Percentiles rank a stretch among this genome's conserved stretches.
Conservation (phyloP, 1,140 invertebrate species). For the Lordiphosa collinella region DNA sequence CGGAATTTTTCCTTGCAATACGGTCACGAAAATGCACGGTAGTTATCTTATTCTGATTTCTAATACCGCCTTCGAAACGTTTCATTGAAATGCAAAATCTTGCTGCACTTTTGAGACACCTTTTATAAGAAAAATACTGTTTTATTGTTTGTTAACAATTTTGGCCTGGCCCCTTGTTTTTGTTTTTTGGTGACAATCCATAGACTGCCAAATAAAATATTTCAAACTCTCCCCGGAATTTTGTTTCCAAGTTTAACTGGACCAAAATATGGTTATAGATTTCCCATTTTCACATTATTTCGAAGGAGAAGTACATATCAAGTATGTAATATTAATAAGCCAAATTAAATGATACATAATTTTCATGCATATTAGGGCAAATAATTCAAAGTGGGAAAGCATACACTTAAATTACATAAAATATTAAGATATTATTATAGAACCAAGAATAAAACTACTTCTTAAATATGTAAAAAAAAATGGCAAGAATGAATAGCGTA, state of each 20-base stretch:
- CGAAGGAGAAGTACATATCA: slow-evolving; percentile 65
- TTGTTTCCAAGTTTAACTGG: slow-evolving; percentile 38
- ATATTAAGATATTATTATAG: slow-evolving; percentile 14
- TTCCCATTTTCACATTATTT: slow-evolving; percentile 17
- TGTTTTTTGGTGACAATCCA: slow-evolving; percentile 55
- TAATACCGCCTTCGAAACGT: too few relatives aligned
- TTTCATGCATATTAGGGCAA: slow-evolving; percentile 53
- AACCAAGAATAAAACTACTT: slow-evolving; percentile 30
- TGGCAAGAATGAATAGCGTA: slow-evolving; percentile 55
- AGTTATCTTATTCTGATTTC: too few relatives aligned
- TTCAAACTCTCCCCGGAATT: neutral
- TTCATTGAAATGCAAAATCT: too few relatives aligned
- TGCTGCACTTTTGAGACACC: too few relatives aligned
- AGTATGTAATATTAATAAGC: slow-evolving; percentile 50
- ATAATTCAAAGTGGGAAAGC: slow-evolving; percentile 64
- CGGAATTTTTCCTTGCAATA: too few relatives aligned
- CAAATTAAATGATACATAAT: slow-evolving; percentile 25
- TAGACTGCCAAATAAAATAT: slow-evolving; percentile 53
- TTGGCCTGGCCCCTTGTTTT: too few relatives aligned
- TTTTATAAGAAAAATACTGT: too few relatives aligned
- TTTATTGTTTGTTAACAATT: too few relatives aligned
- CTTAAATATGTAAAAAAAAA: slow-evolving; percentile 46
- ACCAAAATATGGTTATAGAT: slow-evolving; percentile 43
- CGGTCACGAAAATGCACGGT: too few relatives aligned
- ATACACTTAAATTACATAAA: slow-evolving; percentile 61